These are phyloP conservation scores for Callyntrura guangdongensis DNA, from an alignment of 2,888 invertebrate species.

Conservation along the genomic window DNA sequence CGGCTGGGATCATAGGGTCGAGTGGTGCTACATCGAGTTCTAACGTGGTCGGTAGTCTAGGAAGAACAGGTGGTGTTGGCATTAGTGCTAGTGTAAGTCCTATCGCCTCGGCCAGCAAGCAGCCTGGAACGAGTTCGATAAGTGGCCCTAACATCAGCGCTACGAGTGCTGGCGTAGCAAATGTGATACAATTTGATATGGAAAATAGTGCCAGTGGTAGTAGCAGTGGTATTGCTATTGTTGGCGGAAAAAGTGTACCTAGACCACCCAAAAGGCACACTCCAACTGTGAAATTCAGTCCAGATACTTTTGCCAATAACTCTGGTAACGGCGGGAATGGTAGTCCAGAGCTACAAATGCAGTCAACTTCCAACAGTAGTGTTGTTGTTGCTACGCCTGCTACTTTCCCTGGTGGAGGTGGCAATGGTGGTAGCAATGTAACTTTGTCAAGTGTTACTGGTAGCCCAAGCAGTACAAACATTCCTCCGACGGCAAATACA, in stretches of 20 bases:
- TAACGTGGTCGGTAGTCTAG: slow-evolving; percentile 64
- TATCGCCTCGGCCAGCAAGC: slow-evolving; percentile 28
- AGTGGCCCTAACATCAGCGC: slow-evolving; percentile 45
- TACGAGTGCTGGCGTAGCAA: slow-evolving; percentile 62
- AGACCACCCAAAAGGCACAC: slow-evolving; percentile 84
- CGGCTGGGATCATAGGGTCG: slow-evolving; percentile 75
- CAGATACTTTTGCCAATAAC: slow-evolving; percentile 80
- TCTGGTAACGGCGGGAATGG: slow-evolving; percentile 66
- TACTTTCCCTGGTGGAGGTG: slow-evolving; percentile 41
- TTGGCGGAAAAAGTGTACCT: slow-evolving; percentile 79
- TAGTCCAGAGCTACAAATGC: slow-evolving; percentile 56
- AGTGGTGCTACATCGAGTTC: slow-evolving; percentile 61
- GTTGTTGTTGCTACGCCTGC: background rate
- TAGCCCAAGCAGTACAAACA: slow-evolving; percentile 62
- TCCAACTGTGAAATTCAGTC: slow-evolving; percentile 84
- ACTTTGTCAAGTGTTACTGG: slow-evolving; percentile 62
- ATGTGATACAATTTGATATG: slow-evolving; percentile 78
- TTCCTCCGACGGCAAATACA: slow-evolving; percentile 59
- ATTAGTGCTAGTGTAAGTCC: slow-evolving; percentile 61
- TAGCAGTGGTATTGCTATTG: slow-evolving; percentile 37
- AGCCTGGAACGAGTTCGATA: slow-evolving; percentile 50
- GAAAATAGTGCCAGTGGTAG: slow-evolving; percentile 51
- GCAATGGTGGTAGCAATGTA: slow-evolving; percentile 66
- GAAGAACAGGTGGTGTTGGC: slow-evolving; percentile 69
- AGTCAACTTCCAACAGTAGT: slow-evolving; percentile 33